Conservation (phyloP, 2,888 invertebrate genomes). For the Chymomyza caudatula region DNA sequence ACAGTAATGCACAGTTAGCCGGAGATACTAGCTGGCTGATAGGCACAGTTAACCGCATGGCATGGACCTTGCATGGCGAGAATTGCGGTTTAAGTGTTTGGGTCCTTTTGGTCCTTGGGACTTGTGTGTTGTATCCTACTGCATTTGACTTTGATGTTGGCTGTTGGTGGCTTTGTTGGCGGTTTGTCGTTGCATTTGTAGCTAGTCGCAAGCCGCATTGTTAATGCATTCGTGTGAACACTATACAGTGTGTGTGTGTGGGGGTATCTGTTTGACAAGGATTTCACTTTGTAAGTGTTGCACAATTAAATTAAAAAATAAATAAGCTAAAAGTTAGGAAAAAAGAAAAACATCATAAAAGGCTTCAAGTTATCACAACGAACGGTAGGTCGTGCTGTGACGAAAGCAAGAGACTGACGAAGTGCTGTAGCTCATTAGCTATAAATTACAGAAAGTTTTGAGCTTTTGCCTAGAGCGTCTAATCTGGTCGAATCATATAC, state of each 20-base stretch:
- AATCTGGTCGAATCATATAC: too few relatives aligned
- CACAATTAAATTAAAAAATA: conserved; percentile 10
- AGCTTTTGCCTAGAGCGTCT: too few relatives aligned
- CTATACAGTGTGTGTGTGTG: conserved; percentile 10
- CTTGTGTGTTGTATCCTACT: not conserved
- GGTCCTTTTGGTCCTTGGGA: not conserved
- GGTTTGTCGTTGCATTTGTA: conserved; percentile 16
- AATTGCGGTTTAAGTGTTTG: conserved; percentile 42
- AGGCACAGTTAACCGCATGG: conserved; percentile 45
- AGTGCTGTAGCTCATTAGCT: too few relatives aligned
- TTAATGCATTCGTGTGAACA: not conserved
- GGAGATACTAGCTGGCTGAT: conserved; percentile 15
- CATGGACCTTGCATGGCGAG: conserved; percentile 39
- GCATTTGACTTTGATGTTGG: conserved; percentile 15
- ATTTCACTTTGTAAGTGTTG: not conserved
- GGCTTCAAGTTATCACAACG: too few relatives aligned
- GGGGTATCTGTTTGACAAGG: not conserved
- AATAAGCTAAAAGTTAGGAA: not conserved
- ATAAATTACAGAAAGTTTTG: too few relatives aligned
- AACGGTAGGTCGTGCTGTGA: too few relatives aligned
- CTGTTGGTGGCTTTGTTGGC: conserved; percentile 8
- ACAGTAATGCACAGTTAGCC: not conserved
- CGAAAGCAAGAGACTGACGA: too few relatives aligned
- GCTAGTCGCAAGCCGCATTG: not conserved
- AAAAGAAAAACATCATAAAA: too few relatives aligned